Percentiles rank a stretch among this genome's conserved stretches.
phyloP scores from a whole-genome alignment of 2,113 vertebrate species.

The Rhizomys pruinosus region DNA sequence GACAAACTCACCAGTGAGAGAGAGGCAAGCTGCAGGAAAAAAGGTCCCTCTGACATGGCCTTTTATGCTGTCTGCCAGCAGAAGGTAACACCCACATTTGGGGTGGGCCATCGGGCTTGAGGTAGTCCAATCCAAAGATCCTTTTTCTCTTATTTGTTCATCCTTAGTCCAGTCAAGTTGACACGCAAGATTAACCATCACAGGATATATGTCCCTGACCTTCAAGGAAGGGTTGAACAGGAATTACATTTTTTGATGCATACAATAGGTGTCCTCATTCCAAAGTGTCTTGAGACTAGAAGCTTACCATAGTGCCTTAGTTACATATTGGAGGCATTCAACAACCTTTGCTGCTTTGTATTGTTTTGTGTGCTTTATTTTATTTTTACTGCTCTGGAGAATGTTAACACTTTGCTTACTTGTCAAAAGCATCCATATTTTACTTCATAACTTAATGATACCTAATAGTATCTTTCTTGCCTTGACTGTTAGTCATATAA shows the following conservation, averaged over 20 bases:
- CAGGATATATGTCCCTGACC: not conserved
- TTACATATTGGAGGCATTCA: not conserved
- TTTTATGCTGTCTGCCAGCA: no score
- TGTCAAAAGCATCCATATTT: constrained; percentile 64
- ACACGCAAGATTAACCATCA: no score
- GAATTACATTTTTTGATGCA: not conserved
- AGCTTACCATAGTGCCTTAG: not conserved
- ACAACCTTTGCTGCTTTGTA: not conserved
- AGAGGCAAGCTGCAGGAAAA: no score
- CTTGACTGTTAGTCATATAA: constrained; percentile 69
- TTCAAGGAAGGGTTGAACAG: not conserved
- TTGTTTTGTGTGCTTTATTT: not conserved
- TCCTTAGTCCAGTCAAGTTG: no score
- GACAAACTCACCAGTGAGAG: no score
- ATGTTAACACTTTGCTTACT: constrained; percentile 9
- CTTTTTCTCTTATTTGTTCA: no score
- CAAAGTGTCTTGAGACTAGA: not conserved
- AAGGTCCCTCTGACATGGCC: no score
- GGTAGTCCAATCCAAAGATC: no score
- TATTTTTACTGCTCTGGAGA: not conserved
- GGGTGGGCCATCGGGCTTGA: no score
- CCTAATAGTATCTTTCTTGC: constrained; percentile 66
- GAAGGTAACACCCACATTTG: no score
- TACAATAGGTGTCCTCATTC: not conserved
- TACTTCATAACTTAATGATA: constrained; percentile 61